A percentile compares a stretch with the other conserved stretches of the same genome.
These are phyloP conservation scores for Nannoperca australis DNA, from an alignment of 2,797 vertebrate genomes.

Conservation along the genomic window DNA sequence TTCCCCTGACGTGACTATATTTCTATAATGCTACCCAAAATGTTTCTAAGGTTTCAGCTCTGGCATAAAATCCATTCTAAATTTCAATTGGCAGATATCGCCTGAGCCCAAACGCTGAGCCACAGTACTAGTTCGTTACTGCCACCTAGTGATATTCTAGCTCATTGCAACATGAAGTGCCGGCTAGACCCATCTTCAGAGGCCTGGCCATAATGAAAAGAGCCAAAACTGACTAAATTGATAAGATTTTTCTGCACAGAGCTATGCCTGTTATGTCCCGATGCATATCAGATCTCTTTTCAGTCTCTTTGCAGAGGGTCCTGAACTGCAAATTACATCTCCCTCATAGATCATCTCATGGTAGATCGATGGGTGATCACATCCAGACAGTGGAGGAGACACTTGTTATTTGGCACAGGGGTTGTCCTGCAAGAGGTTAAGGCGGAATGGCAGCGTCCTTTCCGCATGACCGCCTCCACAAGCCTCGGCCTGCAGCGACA, in stretches of 20 bases:
- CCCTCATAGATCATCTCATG: slow-evolving; percentile 24
- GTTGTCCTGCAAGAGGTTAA: slow-evolving; percentile 45
- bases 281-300: slow-evolving; percentile 1
- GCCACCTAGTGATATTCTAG: slow-evolving; percentile 62
- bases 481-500: slow-evolving; percentile 51
- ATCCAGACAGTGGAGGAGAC: slow-evolving; percentile 8
- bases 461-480: slow-evolving; percentile 58
- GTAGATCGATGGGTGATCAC: slow-evolving; percentile 10
- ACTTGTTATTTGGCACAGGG: slow-evolving; percentile 41
- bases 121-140: slow-evolving; percentile 15
- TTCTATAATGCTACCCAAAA: accelerated
- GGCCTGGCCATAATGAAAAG: slow-evolving; percentile 55
- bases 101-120: background rate
- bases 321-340: slow-evolving; percentile 11
- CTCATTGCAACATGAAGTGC: slow-evolving; percentile 34
- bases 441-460: slow-evolving; percentile 56
- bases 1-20: background rate
- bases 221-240: slow-evolving; percentile 43
- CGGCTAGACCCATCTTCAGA: background rate
- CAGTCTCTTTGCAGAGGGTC: background rate
- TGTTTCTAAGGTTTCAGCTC: background rate
- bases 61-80: background rate
- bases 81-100: background rate
- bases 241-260: slow-evolving; percentile 18
- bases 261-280: background rate